These are phyloP conservation scores for Phengaris alcon DNA, from an alignment of 2,888 invertebrate species.

Conservation along the genomic window DNA sequence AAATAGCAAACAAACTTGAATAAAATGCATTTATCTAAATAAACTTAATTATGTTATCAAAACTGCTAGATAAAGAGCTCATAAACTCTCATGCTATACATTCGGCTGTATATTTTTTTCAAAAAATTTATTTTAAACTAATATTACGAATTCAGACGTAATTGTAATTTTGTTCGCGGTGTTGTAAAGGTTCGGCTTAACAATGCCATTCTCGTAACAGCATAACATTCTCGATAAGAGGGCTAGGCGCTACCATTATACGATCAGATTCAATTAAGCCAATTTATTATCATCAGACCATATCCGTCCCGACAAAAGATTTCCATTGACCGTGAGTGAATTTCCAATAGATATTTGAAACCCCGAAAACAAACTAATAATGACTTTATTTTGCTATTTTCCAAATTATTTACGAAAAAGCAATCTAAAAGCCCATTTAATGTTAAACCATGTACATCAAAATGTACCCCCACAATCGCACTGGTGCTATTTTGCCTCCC, in stretches of 20 bases:
- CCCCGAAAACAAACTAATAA: neutral
- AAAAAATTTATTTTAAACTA: neutral
- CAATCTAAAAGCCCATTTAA: neutral
- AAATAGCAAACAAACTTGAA: too few species aligned
- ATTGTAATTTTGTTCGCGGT: neutral
- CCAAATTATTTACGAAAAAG: neutral
- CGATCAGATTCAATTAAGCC: conserved; percentile 14
- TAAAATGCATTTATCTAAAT: too few species aligned
- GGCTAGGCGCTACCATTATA: conserved; percentile 21
- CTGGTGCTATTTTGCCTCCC: neutral
- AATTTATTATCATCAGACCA: conserved; percentile 3
- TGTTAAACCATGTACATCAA: neutral
- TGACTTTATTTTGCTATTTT: neutral
- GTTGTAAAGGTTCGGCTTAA: conserved; percentile 5
- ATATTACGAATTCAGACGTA: neutral
- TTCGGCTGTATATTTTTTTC: neutral
- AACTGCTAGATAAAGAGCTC: too few species aligned
- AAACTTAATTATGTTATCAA: too few species aligned
- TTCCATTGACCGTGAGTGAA: conserved; percentile 12
- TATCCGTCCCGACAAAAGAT: conserved; percentile 18
- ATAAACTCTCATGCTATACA: neutral
- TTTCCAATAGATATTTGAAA: neutral
- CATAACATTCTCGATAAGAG: conserved; percentile 17
- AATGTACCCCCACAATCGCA: neutral
- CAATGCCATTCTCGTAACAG: conserved; percentile 14